Percentiles rank a stretch among this genome's conserved stretches.
phyloP scores from a whole-genome alignment of 2,113 vertebrate genomes.

The Alosa alosa region DNA sequence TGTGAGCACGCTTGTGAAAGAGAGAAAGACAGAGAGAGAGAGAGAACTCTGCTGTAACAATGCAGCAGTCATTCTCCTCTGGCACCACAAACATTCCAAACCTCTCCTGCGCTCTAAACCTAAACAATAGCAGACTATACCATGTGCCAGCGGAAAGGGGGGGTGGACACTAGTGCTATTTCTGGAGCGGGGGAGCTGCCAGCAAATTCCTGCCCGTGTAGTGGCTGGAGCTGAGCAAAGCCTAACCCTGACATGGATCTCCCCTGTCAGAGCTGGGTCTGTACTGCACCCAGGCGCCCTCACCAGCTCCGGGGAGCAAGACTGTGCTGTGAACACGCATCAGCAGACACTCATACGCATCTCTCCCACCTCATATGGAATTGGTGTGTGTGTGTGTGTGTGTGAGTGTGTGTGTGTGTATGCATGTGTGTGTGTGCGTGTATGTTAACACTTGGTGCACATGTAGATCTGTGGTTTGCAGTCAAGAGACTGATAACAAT shows the following conservation, averaged over 20 bases:
- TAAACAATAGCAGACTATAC: slow-evolving; percentile 13
- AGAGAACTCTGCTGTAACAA: background rate
- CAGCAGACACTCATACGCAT: background rate
- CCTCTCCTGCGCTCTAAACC: background rate
- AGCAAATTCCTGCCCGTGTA: slow-evolving; percentile 7
- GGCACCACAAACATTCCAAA: background rate
- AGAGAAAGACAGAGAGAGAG: background rate
- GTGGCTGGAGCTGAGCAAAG: background rate
- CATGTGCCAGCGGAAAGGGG: background rate
- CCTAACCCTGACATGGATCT: background rate
- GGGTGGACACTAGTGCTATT: background rate
- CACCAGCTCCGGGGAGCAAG: background rate
- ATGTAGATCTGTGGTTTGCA: background rate
- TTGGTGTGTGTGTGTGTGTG: slow-evolving; percentile 19
- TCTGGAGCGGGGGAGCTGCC: slow-evolving; percentile 2
- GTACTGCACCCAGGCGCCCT: background rate
- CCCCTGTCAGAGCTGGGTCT: background rate
- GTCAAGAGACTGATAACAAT: background rate
- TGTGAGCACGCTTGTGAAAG: background rate
- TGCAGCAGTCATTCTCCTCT: background rate
- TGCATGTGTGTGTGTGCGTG: slow-evolving; percentile 17
- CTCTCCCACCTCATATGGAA: background rate
- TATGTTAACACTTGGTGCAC: background rate
- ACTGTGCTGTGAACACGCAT: background rate
- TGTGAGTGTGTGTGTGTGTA: background rate